Base-by-base conservation (phyloP, 2,888 invertebrate genomes). In the Melinaea marsaeus region DNA sequence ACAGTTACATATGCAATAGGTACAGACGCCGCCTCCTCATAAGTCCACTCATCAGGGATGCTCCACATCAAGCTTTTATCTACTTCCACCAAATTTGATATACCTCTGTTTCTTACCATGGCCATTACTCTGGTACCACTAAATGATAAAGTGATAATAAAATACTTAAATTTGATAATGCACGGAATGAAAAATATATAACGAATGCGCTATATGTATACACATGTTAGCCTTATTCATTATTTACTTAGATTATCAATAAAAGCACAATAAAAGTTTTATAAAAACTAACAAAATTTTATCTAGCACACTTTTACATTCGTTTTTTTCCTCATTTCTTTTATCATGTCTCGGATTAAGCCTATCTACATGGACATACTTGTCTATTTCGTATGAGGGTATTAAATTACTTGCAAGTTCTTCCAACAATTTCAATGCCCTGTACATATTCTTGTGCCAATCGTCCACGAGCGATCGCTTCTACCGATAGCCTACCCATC, bases 401-500 rank as follows among this genome's bases (percentile, higher is more conserved):
- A 34, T n/a, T 32, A 42, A 74, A 85, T 77, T 76, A 91, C 91
- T 86, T 85, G 0, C 73, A 57, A 42, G 91, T 90, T 56, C 92
- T 85, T 35, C 95, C 95, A 4, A 93, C 92, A 71, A 92, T 92
- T 72, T 95, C 95, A 67, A 95, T 93, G 0, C 95, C 95, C 70
- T 94, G 90, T 0, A 94, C 92, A 72, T 92, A 93, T 69, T 93
- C 94, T 71, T 95, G 93, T 9, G 92, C 87, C 34, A 92, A 77
- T n/a, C 94, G 89, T 0, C 91, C 92, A 42, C 92, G 91, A 0
- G 95, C 95, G 1, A 96, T 93, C 1, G 96, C 93, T 79, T 98
- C 98, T 0, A 94, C 93, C 6, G 95, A 94, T 6, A 99, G 92
- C 76, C 97, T 97, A 2, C 98, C 98, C 0, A 96, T 96, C 0